Percentiles rank a stretch among this genome's conserved stretches.
Conservation (phyloP, 2,113 vertebrate genomes). For the Anolis sagrei region DNA sequence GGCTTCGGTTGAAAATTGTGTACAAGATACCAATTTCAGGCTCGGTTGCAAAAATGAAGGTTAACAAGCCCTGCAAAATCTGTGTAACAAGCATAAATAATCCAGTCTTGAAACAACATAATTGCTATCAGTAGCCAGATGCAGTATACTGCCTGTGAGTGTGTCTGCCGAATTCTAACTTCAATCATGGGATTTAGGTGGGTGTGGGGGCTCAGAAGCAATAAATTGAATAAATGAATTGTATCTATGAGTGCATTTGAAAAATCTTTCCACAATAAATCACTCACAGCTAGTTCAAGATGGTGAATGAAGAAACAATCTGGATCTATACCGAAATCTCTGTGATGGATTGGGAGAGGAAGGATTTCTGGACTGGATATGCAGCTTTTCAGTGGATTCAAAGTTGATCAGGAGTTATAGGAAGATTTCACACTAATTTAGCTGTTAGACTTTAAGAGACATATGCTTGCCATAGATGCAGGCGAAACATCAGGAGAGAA, state of each 20-base stretch:
- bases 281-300: background rate
- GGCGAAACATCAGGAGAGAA: too few species aligned
- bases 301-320: background rate
- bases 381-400: background rate
- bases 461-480: too few species aligned
- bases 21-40: constrained; percentile 23
- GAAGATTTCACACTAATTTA: too few species aligned
- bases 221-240: background rate
- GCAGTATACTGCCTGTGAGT: too few species aligned
- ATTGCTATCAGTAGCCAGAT: constrained; percentile 25
- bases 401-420: background rate
- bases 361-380: background rate
- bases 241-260: background rate
- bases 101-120: background rate
- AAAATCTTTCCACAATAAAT: background rate
- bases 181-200: background rate
- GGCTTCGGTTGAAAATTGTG: constrained; percentile 11
- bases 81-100: constrained; percentile 28
- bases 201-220: background rate
- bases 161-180: constrained; percentile 2
- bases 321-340: background rate
- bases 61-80: constrained; percentile 18
- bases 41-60: constrained; percentile 29
- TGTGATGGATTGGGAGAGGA: background rate
- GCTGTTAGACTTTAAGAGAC: too few species aligned